These are phyloP conservation scores for Ammodytes dubius DNA, from an alignment of 2,113 vertebrate genomes.

Conservation along the genomic window DNA sequence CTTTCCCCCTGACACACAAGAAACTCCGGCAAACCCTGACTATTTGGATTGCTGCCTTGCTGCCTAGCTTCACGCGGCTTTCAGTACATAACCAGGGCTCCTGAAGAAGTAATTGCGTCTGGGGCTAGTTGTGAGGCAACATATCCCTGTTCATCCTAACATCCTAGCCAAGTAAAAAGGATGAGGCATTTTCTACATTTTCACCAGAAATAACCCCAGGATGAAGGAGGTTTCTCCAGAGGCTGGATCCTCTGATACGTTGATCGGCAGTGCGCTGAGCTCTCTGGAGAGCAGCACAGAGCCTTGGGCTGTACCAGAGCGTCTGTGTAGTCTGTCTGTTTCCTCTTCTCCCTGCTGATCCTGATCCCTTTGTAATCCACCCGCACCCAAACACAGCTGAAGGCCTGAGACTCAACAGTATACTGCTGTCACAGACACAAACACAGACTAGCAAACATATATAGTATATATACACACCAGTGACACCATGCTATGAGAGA, in stretches of 20 bases:
- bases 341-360: conserved; percentile 51
- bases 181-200: conserved; percentile 36
- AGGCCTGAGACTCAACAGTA: conserved; percentile 11
- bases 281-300: conserved; percentile 60
- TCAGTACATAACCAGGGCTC: conserved; percentile 18
- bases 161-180: conserved; percentile 37
- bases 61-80: neutral
- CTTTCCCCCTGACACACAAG: conserved; percentile 21
- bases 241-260: conserved; percentile 36
- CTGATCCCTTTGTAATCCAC: conserved; percentile 68
- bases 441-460: neutral
- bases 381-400: conserved; percentile 49
- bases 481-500: neutral
- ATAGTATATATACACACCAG: neutral
- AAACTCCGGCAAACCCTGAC: conserved; percentile 25
- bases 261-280: conserved; percentile 46
- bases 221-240: conserved; percentile 44
- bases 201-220: conserved; percentile 29
- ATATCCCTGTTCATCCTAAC: conserved; percentile 22
- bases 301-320: conserved; percentile 60
- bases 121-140: conserved; percentile 20
- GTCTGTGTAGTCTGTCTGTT: conserved; percentile 52
- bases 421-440: neutral
- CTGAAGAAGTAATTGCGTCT: conserved; percentile 42
- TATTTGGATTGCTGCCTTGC: conserved; percentile 30